A percentile compares a stretch with the other conserved stretches of the same genome.
phyloP scores from a whole-genome alignment of 2,113 vertebrate species.

The Poeciliopsis retropinna region DNA sequence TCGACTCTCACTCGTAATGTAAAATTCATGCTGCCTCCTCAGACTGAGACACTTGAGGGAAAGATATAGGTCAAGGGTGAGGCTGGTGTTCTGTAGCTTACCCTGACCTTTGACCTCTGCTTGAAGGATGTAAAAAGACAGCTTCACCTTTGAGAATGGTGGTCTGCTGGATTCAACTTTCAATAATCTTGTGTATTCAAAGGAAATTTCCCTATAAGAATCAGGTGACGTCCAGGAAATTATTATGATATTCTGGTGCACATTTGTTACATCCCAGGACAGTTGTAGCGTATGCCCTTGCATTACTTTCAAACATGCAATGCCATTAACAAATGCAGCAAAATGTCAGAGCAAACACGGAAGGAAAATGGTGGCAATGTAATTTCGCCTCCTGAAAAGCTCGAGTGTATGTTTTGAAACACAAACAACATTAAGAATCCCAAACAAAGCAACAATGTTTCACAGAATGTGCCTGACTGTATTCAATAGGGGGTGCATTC shows the following conservation, averaged over 20 bases:
- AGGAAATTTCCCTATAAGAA: background rate
- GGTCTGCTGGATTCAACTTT: background rate
- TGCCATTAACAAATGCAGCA: background rate
- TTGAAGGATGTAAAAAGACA: constrained; percentile 5
- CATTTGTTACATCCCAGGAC: background rate
- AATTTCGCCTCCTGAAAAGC: constrained; percentile 5
- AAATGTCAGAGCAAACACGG: constrained; percentile 25
- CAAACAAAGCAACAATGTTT: constrained; percentile 21
- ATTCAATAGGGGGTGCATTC: constrained; percentile 4
- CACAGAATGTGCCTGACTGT: background rate
- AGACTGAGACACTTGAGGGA: background rate
- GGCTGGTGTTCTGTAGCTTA: constrained; percentile 2
- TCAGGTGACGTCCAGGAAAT: background rate
- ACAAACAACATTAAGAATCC: constrained; percentile 4
- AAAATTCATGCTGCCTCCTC: constrained; percentile 16
- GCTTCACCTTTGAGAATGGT: constrained; percentile 5
- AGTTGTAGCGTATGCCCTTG: constrained; percentile 2
- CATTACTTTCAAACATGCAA: background rate
- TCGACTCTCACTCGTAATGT: background rate
- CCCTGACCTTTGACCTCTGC: constrained; percentile 2
- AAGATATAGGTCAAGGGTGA: background rate
- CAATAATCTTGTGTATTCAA: background rate
- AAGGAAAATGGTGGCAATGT: background rate
- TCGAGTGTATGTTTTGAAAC: constrained; percentile 5
- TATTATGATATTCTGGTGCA: background rate